Conservation (phyloP, 2,888 invertebrate genomes). For the Ariolimax columbianus region DNA sequence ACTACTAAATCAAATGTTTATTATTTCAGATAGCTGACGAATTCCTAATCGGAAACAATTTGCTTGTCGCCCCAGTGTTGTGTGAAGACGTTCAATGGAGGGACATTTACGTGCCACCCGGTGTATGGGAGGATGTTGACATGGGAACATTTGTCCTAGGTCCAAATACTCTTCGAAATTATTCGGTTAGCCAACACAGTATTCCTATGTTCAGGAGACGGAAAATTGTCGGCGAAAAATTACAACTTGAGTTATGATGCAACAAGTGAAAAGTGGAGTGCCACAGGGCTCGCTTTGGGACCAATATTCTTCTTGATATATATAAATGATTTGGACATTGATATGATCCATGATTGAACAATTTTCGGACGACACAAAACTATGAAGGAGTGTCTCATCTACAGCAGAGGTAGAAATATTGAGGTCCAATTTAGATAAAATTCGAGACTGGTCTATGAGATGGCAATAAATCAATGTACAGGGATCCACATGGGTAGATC, state of each 20-base stretch:
- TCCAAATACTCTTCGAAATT: slow-evolving; percentile 30
- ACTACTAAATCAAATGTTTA: neutral
- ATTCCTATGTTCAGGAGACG: slow-evolving; percentile 27
- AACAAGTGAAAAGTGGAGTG: no score
- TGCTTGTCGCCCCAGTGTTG: slow-evolving; percentile 72
- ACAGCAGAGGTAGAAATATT: no score
- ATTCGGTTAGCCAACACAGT: neutral
- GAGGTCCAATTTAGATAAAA: no score
- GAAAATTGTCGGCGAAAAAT: slow-evolving; percentile 13
- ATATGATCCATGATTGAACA: no score
- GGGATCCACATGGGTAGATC: no score
- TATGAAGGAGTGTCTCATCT: no score
- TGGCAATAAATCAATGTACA: no score
- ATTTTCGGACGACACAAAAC: no score
- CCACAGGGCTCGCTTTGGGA: no score
- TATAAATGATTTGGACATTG: no score
- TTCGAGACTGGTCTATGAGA: no score
- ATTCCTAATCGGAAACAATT: slow-evolving; percentile 67
- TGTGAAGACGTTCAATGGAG: slow-evolving; percentile 61
- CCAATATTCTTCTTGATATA: no score
- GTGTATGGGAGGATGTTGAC: slow-evolving; percentile 87
- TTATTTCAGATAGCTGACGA: slow-evolving; percentile 62
- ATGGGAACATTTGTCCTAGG: slow-evolving; percentile 54
- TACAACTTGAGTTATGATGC: neutral
- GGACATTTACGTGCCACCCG: slow-evolving; percentile 69